Conservation (phyloP, 2,888 invertebrate species). For the Dryobotodes eremita region DNA sequence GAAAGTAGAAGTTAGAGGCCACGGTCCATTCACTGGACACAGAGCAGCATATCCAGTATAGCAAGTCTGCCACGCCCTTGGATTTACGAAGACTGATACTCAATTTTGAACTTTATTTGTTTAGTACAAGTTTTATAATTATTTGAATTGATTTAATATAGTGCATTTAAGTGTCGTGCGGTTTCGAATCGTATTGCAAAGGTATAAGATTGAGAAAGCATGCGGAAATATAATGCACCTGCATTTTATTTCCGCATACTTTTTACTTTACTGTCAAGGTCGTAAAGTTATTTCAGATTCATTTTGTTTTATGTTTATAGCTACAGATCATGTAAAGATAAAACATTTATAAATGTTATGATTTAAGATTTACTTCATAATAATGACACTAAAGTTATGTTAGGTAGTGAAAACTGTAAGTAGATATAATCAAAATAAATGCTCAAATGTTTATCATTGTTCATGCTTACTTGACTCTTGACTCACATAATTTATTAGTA, state of each 20-base stretch:
- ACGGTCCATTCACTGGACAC: slow-evolving; percentile 71
- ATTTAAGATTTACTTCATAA: neutral
- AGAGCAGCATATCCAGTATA: slow-evolving; percentile 44
- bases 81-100: neutral
- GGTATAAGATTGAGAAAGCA: slow-evolving; percentile 32
- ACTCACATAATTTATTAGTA: slow-evolving; percentile 6
- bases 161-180: neutral
- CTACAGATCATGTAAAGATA: neutral
- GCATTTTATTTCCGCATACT: neutral
- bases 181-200: slow-evolving; percentile 3
- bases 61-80: slow-evolving; percentile 63
- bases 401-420: neutral
- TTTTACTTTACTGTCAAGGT: slow-evolving; percentile 49
- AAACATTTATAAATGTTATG: neutral
- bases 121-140: slow-evolving; percentile 2
- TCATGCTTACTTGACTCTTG: slow-evolving; percentile 8
- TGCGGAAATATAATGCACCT: slow-evolving; percentile 56
- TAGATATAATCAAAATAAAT: slow-evolving; percentile 31
- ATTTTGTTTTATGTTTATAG: neutral
- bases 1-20: slow-evolving; percentile 86
- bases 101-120: slow-evolving; percentile 13
- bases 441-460: neutral
- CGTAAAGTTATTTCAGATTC: neutral
- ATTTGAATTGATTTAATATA: slow-evolving; percentile 2
- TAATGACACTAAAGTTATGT: neutral